A percentile compares a stretch with the other conserved stretches of the same genome.
Evolutionary conservation across 1,140 invertebrate species (phyloP).

Genomic region (Drosophila gunungcola): DNA sequence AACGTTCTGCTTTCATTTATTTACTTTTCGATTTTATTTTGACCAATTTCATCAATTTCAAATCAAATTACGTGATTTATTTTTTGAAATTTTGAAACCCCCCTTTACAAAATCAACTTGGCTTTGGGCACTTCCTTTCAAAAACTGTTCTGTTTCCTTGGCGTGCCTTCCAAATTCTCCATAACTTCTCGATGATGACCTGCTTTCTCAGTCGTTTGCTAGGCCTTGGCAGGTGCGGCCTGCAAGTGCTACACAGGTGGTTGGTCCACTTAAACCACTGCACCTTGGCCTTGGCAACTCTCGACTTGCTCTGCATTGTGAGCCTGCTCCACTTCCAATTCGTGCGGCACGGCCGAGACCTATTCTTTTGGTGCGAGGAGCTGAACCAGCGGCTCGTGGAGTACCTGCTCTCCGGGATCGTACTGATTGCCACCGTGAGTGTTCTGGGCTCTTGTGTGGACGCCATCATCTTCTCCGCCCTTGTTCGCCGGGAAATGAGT

Average conservation of each 20-base stretch:
- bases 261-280: constrained; percentile 34
- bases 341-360: constrained; percentile 34
- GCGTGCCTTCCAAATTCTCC: constrained; percentile 30
- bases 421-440: constrained; percentile 27
- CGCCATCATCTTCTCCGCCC: constrained; percentile 18
- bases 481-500: constrained; percentile 35
- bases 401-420: constrained; percentile 38
- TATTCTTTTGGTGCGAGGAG: constrained; percentile 54
- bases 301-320: constrained; percentile 41
- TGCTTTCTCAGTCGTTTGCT: constrained; percentile 28
- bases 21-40: too few relatives aligned
- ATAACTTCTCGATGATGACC: constrained; percentile 11
- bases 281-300: constrained; percentile 29
- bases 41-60: too few relatives aligned
- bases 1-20: too few relatives aligned
- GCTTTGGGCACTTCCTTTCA: neutral
- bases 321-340: constrained; percentile 47
- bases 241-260: neutral
- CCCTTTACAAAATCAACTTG: neutral
- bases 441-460: constrained; percentile 49
- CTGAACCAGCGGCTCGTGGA: constrained; percentile 12
- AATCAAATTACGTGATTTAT: too few relatives aligned
- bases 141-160: constrained; percentile 11
- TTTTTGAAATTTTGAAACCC: too few relatives aligned
- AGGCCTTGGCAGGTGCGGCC: constrained; percentile 7